These are phyloP conservation scores for Trochalopteron elliotii DNA, from an alignment of 2,113 vertebrate species.

Conservation along the genomic window DNA sequence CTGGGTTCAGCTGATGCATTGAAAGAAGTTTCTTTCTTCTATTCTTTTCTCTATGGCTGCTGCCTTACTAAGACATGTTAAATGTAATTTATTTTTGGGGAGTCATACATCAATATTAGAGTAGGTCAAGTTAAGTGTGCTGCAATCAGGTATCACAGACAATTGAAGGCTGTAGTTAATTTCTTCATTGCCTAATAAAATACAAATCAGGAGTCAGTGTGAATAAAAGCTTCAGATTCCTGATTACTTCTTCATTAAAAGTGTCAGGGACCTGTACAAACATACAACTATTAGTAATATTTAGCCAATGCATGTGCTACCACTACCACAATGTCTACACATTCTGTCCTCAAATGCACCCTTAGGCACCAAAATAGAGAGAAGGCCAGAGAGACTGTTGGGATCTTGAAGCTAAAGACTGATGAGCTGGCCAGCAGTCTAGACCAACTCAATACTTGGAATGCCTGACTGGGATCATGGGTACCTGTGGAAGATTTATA, in stretches of 20 bases:
- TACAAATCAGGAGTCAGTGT: background rate
- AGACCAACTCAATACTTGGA: background rate
- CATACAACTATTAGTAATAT: background rate
- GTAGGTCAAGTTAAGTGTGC: background rate
- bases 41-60: background rate
- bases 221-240: background rate
- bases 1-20: background rate
- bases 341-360: background rate
- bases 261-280: background rate
- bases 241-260: background rate
- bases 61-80: background rate
- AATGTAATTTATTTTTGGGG: background rate
- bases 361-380: background rate
- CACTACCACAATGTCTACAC: background rate
- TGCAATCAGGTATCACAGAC: background rate
- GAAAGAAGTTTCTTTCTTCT: background rate
- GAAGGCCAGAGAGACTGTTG: background rate
- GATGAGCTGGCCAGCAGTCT: background rate
- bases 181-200: slow-evolving; percentile 74
- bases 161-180: slow-evolving; percentile 73
- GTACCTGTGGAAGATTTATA: background rate
- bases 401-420: background rate
- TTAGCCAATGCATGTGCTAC: background rate
- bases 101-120: background rate
- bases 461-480: background rate